These are phyloP conservation scores for Drosophila watanabei DNA, from an alignment of 1,140 invertebrate species.

Conservation along the genomic window DNA sequence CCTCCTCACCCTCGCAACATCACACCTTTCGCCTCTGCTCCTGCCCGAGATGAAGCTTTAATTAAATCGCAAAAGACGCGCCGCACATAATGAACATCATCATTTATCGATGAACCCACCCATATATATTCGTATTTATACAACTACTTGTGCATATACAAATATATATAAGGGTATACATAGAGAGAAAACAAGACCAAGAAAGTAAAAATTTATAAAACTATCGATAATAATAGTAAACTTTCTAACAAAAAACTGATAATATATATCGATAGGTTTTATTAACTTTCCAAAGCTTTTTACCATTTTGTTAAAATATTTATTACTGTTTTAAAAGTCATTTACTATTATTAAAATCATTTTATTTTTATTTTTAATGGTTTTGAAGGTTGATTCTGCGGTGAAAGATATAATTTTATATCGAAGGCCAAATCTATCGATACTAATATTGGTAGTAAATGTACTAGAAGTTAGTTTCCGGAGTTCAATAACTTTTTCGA, in stretches of 20 bases:
- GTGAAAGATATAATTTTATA: no score
- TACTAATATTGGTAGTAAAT: background rate
- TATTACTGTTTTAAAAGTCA: no score
- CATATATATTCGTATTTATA: constrained; percentile 11
- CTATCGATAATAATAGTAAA: background rate
- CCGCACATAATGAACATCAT: constrained; percentile 76
- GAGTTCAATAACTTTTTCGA: background rate
- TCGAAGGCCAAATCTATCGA: background rate
- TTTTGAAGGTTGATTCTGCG: no score
- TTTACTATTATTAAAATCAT: no score
- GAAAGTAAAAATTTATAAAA: no score
- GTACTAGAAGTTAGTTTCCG: background rate
- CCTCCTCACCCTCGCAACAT: background rate
- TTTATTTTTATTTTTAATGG: no score
- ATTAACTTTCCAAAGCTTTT: no score
- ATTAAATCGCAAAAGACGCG: constrained; percentile 79
- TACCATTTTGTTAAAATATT: no score
- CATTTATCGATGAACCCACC: constrained; percentile 46
- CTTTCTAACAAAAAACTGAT: no score
- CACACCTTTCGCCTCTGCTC: background rate
- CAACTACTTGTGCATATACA: constrained; percentile 4
- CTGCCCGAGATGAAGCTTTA: constrained; percentile 45
- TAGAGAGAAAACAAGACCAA: background rate
- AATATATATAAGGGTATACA: background rate
- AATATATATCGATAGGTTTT: no score